Evolutionary conservation across 2,888 invertebrate genomes (phyloP).

Genomic region (Furcula furcula): DNA sequence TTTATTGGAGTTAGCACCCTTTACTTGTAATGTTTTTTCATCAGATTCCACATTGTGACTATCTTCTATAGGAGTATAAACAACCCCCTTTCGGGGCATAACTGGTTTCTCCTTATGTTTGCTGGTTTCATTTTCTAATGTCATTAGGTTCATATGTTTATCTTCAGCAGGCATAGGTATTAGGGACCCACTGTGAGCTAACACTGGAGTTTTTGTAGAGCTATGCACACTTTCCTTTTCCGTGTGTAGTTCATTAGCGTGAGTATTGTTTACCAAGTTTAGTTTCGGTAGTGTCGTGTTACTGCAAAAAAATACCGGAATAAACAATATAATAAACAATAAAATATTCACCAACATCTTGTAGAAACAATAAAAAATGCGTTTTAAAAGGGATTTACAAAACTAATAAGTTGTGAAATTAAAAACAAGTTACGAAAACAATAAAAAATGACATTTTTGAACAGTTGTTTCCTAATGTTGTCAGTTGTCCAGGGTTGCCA

Average conservation of each 20-base stretch:
- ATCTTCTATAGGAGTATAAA: not conserved
- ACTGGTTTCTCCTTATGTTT: slow-evolving; percentile 45
- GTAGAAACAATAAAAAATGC: slow-evolving; percentile 17
- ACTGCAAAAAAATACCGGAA: slow-evolving; percentile 30
- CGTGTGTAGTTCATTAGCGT: slow-evolving; percentile 7
- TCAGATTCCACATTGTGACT: not conserved
- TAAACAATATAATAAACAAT: slow-evolving; percentile 35
- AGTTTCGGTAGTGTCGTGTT: slow-evolving; percentile 21
- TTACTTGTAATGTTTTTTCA: not conserved
- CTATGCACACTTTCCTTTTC: slow-evolving; percentile 18
- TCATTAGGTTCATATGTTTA: slow-evolving; percentile 31
- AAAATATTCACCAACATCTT: slow-evolving; percentile 39
- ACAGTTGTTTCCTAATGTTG: no score
- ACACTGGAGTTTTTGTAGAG: slow-evolving; percentile 34
- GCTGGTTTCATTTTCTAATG: slow-evolving; percentile 42
- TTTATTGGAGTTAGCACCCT: no score
- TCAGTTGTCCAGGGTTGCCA: no score
- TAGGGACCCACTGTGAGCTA: slow-evolving; percentile 56
- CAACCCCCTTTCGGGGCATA: slow-evolving; percentile 48
- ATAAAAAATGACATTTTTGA: no score
- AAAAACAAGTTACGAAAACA: not conserved
- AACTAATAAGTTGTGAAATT: slow-evolving; percentile 8
- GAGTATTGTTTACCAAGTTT: slow-evolving; percentile 13
- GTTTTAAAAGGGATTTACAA: slow-evolving; percentile 10
- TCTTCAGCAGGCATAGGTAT: no score